These are phyloP conservation scores for Tonatia bakeri DNA, from an alignment of 2,113 vertebrate species.

Conservation along the genomic window DNA sequence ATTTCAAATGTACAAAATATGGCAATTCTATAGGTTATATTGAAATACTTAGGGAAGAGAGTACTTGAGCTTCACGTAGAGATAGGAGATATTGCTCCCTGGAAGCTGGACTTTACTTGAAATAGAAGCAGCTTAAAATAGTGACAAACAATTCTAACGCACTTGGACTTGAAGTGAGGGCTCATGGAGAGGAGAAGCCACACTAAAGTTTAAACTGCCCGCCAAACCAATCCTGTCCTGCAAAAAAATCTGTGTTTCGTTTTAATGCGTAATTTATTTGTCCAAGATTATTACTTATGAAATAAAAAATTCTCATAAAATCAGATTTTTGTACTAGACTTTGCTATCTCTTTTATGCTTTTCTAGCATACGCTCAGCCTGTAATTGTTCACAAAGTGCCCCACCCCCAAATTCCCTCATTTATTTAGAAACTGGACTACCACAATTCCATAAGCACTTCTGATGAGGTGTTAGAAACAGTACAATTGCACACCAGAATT, in stretches of 20 bases:
- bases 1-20: not conserved
- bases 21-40: not conserved
- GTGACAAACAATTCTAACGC: not conserved
- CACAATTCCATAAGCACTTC: conserved; percentile 17
- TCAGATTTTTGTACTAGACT: not conserved
- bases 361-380: not conserved
- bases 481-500: not conserved
- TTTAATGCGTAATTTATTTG: conserved; percentile 14
- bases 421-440: not conserved
- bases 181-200: not conserved
- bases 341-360: not conserved
- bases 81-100: not conserved
- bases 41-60: not conserved
- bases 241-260: not conserved
- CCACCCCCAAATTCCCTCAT: not conserved
- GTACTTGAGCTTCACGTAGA: not conserved
- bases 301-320: not conserved
- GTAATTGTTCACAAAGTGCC: not conserved
- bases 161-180: not conserved
- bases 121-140: conserved; percentile 35
- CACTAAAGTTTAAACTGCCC: not conserved
- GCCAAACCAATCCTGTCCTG: not conserved
- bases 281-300: not conserved
- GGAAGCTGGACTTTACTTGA: not conserved
- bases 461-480: not conserved